Conservation (phyloP, 1,140 invertebrate genomes). For the Megalonaias nervosa region DNA sequence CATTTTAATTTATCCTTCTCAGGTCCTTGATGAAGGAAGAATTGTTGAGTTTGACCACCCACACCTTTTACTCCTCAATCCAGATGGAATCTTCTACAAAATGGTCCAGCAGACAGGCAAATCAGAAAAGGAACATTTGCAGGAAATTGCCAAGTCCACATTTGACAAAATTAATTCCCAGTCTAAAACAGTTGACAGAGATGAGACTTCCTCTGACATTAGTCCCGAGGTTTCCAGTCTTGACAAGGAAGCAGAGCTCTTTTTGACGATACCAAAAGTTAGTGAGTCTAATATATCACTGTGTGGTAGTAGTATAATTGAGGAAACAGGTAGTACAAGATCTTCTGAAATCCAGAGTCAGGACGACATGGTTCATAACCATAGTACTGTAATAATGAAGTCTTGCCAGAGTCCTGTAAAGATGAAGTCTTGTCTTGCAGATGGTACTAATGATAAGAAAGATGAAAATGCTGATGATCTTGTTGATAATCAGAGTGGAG, state of each 20-base stretch:
- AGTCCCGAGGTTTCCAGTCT: background rate
- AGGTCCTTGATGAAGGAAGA: conserved; percentile 64
- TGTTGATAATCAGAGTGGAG: no score
- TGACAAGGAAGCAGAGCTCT: background rate
- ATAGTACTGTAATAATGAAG: no score
- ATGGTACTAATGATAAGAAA: conserved; percentile 5
- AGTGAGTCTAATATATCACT: background rate
- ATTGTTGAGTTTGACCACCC: conserved; percentile 81
- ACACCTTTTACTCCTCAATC: conserved; percentile 76
- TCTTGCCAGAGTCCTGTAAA: no score
- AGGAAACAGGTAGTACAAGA: background rate
- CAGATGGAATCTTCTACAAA: conserved; percentile 68
- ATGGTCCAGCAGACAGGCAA: conserved; percentile 70
- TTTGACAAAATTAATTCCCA: conserved; percentile 9
- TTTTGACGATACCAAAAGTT: background rate
- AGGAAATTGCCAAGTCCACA: conserved; percentile 51
- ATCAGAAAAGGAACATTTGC: conserved; percentile 52
- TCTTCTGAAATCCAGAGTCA: background rate
- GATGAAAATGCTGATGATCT: background rate
- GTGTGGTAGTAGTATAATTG: background rate
- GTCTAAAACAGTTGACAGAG: no score
- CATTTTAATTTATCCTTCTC: background rate
- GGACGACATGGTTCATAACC: no score
- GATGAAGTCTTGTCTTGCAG: background rate
- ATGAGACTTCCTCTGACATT: background rate